Evolutionary conservation across 2,888 invertebrate species (phyloP).

Genomic region (Patella pellucida): DNA sequence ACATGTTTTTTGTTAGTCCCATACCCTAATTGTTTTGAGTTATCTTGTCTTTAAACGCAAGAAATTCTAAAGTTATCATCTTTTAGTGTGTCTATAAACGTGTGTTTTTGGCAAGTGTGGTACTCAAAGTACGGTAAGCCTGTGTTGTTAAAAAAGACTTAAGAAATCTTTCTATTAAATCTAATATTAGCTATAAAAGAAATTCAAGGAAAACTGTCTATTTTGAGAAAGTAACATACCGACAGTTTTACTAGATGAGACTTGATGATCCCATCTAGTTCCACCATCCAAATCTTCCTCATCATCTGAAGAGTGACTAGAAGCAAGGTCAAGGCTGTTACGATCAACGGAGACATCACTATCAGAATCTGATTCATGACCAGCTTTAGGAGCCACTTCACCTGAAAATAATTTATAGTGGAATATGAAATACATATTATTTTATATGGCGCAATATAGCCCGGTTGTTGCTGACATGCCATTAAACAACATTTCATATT

Average conservation of each 20-base stretch:
- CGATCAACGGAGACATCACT: slow-evolving; percentile 72
- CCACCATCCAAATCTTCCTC: slow-evolving; percentile 73
- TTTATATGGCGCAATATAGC: too few species aligned
- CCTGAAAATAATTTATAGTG: background rate
- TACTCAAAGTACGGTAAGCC: too few species aligned
- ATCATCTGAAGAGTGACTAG: slow-evolving; percentile 95
- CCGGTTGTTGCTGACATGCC: too few species aligned
- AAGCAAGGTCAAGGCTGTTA: slow-evolving; percentile 84
- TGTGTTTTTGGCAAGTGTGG: too few species aligned
- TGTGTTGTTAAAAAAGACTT: too few species aligned
- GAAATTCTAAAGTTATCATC: too few species aligned
- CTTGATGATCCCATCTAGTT: slow-evolving; percentile 58
- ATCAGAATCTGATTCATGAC: slow-evolving; percentile 87
- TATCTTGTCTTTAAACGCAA: too few species aligned
- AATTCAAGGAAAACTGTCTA: background rate
- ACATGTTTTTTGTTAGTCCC: too few species aligned
- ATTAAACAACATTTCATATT: too few species aligned
- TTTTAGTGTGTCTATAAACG: too few species aligned
- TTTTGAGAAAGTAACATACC: slow-evolving; percentile 43
- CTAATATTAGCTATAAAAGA: background rate
- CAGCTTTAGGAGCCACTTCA: slow-evolving; percentile 22
- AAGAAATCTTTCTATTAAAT: background rate
- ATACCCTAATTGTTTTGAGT: too few species aligned
- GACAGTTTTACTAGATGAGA: slow-evolving; percentile 58
- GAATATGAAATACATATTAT: background rate